These are phyloP conservation scores for Mus caroli DNA, from an alignment of 2,797 vertebrate genomes.

Conservation along the genomic window DNA sequence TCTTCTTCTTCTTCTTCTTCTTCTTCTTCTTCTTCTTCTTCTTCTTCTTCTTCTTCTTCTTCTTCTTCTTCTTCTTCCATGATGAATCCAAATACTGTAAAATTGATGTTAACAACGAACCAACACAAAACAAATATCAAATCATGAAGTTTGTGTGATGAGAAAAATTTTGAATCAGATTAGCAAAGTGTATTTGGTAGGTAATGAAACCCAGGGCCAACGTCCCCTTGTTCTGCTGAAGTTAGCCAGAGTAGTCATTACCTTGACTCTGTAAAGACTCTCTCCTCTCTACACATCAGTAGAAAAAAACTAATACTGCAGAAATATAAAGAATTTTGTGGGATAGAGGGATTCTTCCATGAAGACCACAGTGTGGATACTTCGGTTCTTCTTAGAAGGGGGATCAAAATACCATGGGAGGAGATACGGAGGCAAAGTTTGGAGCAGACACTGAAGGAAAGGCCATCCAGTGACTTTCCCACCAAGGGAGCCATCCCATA, in stretches of 20 bases:
- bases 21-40: no score
- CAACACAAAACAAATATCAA: not conserved
- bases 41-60: no score
- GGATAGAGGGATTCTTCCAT: not conserved
- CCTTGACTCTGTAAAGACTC: not conserved
- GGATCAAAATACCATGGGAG: no score
- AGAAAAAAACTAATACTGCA: not conserved
- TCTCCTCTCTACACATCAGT: not conserved
- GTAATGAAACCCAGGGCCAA: not conserved
- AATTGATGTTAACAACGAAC: not conserved
- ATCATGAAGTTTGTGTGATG: not conserved
- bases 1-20: no score
- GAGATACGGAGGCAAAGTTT: no score
- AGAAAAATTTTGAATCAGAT: not conserved
- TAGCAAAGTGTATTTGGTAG: not conserved
- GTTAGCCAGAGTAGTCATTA: not conserved
- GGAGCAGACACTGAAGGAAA: no score
- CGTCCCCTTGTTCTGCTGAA: not conserved
- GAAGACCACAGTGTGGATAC: no score
- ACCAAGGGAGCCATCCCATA: no score
- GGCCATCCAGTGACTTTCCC: no score
- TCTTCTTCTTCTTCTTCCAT: no score
- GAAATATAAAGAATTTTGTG: not conserved
- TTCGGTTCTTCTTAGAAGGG: no score
- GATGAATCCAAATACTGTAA: not conserved